Conservation (phyloP, 2,113 vertebrate species). For the Centropus bengalensis region DNA sequence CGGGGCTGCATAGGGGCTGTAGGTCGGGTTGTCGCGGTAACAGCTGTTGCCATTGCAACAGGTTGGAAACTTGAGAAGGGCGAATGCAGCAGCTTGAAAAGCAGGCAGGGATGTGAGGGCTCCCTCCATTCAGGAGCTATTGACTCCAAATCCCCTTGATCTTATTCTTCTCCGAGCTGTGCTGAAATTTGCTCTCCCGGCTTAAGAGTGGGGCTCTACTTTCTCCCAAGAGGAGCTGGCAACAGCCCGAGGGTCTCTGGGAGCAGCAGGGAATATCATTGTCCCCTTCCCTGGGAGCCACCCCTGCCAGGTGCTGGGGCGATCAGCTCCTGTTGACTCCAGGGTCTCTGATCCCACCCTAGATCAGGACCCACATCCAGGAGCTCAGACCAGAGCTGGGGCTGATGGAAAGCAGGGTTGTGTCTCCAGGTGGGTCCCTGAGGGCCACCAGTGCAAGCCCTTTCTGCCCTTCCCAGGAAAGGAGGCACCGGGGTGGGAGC, state of each 20-base stretch:
- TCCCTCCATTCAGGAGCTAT: conserved; percentile 14
- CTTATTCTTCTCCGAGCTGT: conserved; percentile 15
- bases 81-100: conserved; percentile 21
- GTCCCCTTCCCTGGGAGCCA: background rate
- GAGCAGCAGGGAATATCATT: background rate
- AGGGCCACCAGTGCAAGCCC: background rate
- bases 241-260: background rate
- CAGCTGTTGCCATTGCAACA: conserved; percentile 56
- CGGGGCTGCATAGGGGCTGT: background rate
- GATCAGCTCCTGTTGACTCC: background rate
- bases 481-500: background rate
- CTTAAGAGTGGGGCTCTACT: accelerated
- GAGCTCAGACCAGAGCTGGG: background rate
- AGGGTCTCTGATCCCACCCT: background rate
- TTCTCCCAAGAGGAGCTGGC: background rate
- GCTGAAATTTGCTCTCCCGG: background rate
- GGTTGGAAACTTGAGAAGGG: conserved; percentile 58
- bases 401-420: background rate
- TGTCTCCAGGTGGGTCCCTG: background rate
- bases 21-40: background rate
- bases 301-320: background rate
- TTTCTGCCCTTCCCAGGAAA: background rate
- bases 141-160: conserved; percentile 58
- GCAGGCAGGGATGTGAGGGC: background rate
- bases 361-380: background rate